Evolutionary conservation across 2,113 vertebrate species (phyloP), one percentile per base, ranked within the genome.

Genomic region (Opisthocomus hoazin): DNA sequence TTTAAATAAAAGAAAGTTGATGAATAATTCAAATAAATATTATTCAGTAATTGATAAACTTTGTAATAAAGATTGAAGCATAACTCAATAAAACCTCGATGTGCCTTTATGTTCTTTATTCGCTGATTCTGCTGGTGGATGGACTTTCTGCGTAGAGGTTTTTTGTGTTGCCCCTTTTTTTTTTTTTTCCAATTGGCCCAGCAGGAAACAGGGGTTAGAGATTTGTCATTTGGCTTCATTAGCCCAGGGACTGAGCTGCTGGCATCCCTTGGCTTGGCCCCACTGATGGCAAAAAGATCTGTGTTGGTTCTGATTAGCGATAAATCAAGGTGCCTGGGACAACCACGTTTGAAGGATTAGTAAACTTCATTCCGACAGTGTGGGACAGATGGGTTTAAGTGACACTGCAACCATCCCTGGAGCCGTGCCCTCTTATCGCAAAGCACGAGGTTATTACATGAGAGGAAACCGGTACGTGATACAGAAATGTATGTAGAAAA

Each of bases 21-120:
- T 94, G 75, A 93, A 96, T 91, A 73, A 94, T 94, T 93, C 8
- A 91, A 37, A 54, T 58, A 83, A 79, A 80, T 89, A 86, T 76
- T 76, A 56, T 51, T 95, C 45, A 94, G 69, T 93, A 89, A 86
- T 76, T 80, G 32, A 96, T 83, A 86, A 75, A 58, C 43, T 71
- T 91, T 22, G 9, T 50, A 80, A 84, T 88, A 68, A 88, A 71
- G 77, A 63, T 68, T 93, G 89, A 83, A 56, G 45, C 39, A 69
- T 64, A 79, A 86, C 24, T 30, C n/a, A 73, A 36, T 84, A 54
- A 91, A 93, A 68, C 36, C 48, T 64, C 17, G 14, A 1, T 57
- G 18, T 46, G 37, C 34, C 46, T 61, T 57, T 65, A 26, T 66
- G 24, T 32, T 71, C 51, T 34, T 83, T 56, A 60, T 54, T 46